phyloP scores from a whole-genome alignment of 2,888 invertebrate genomes.

The Cantharis rustica region DNA sequence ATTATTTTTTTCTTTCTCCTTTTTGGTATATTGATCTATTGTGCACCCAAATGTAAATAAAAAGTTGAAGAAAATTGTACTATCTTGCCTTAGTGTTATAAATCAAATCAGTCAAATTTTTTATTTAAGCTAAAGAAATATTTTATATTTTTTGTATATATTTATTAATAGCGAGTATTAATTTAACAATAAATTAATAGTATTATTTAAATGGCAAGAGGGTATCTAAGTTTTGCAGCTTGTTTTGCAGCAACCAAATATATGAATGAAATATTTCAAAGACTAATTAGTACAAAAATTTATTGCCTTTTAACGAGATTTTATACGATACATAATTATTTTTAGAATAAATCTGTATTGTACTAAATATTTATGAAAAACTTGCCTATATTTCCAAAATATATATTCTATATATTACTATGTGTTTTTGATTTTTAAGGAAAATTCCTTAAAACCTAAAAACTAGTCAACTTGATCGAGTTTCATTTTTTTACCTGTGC shows the following conservation, averaged over 20 bases:
- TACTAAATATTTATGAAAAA: slow-evolving; percentile 25
- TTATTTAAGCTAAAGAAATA: slow-evolving; percentile 35
- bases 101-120: slow-evolving; percentile 40
- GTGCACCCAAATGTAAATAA: background rate
- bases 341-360: slow-evolving; percentile 11
- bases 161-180: slow-evolving; percentile 13
- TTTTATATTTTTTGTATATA: slow-evolving; percentile 30
- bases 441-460: too few species aligned
- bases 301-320: slow-evolving; percentile 38
- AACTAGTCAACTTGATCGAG: too few species aligned
- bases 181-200: slow-evolving; percentile 27
- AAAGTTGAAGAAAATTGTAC: slow-evolving; percentile 4
- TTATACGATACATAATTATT: slow-evolving; percentile 16
- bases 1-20: background rate
- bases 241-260: slow-evolving; percentile 32
- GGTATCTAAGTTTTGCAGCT: slow-evolving; percentile 40
- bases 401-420: slow-evolving; percentile 19
- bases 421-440: background rate
- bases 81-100: slow-evolving; percentile 21
- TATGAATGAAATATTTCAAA: slow-evolving; percentile 39
- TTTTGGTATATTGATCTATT: background rate
- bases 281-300: slow-evolving; percentile 46
- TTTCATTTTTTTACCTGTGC: too few species aligned
- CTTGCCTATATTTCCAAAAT: slow-evolving; percentile 24
- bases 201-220: slow-evolving; percentile 40